Evolutionary conservation across 2,888 invertebrate genomes (phyloP).

Genomic region (Meandrusa payeni): DNA sequence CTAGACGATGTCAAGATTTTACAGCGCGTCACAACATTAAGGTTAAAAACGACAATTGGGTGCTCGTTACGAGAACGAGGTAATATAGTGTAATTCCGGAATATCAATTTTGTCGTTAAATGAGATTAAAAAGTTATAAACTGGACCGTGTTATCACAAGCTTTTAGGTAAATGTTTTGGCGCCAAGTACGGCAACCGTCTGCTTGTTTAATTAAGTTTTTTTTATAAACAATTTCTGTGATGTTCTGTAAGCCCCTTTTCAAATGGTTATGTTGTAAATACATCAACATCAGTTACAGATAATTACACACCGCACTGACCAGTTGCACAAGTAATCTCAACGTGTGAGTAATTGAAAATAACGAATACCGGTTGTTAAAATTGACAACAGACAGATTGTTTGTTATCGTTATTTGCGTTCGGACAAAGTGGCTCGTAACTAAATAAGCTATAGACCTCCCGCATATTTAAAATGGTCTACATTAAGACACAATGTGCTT

Average conservation of each 20-base stretch:
- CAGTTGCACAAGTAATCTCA: slow-evolving; percentile 16
- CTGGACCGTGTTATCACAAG: slow-evolving; percentile 40
- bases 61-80: slow-evolving; percentile 62
- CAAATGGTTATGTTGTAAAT: slow-evolving; percentile 22
- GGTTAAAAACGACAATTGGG: slow-evolving; percentile 60
- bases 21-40: slow-evolving; percentile 66
- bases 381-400: slow-evolving; percentile 21
- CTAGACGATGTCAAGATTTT: slow-evolving; percentile 52
- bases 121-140: slow-evolving; percentile 55
- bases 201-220: slow-evolving; percentile 1
- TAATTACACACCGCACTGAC: slow-evolving; percentile 20
- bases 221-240: slow-evolving; percentile 9
- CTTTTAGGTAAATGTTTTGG: not conserved
- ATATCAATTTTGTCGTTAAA: slow-evolving; percentile 49
- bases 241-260: slow-evolving; percentile 12
- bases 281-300: slow-evolving; percentile 24
- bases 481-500: not conserved
- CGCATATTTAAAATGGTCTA: slow-evolving; percentile 1
- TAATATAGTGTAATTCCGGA: slow-evolving; percentile 57
- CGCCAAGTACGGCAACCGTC: not conserved
- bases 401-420: slow-evolving; percentile 14
- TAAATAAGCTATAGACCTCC: slow-evolving; percentile 7
- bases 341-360: slow-evolving; percentile 24
- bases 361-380: slow-evolving; percentile 23
- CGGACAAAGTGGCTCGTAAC: slow-evolving; percentile 1